These are phyloP conservation scores for Saguinus imperator DNA, from an alignment of 2,113 vertebrate species.

Conservation along the genomic window DNA sequence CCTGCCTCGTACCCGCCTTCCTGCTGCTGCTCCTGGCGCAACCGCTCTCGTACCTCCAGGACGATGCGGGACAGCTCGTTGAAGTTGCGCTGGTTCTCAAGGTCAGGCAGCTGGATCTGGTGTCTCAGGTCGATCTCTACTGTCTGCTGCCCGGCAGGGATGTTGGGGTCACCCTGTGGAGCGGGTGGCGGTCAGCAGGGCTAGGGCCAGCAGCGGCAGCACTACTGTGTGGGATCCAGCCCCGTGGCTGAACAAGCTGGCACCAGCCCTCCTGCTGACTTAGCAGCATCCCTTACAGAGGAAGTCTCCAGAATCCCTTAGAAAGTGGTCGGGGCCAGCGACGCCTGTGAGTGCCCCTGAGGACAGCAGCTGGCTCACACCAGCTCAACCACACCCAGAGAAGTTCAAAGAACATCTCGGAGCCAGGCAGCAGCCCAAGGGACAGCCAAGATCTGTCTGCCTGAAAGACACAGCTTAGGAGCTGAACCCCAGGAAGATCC, in stretches of 20 bases:
- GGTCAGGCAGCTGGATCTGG: constrained; percentile 90
- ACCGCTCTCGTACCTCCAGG: constrained; percentile 89
- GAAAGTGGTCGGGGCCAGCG: not conserved
- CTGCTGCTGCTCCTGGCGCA: constrained; percentile 84
- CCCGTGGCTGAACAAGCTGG: accelerated
- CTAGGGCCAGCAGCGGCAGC: not conserved
- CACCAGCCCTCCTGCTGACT: not conserved
- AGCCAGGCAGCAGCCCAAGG: not conserved
- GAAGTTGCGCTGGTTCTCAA: constrained; percentile 90
- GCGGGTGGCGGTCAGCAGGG: not conserved
- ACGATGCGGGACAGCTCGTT: constrained; percentile 93
- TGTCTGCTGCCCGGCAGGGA: constrained; percentile 96
- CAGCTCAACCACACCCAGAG: too few species aligned
- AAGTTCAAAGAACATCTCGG: too few species aligned
- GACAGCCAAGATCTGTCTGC: not conserved
- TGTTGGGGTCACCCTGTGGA: constrained; percentile 95
- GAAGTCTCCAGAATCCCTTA: not conserved
- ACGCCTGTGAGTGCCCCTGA: too few species aligned
- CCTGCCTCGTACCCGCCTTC: not conserved
- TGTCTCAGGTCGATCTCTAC: constrained; percentile 92
- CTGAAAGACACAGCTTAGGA: not conserved
- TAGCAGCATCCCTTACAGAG: not conserved
- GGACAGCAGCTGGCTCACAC: too few species aligned
- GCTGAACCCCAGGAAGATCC: not conserved
- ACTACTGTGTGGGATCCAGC: accelerated